Evolutionary conservation across 2,797 vertebrate species (phyloP), one percentile per base, ranked within the genome.

Genomic region (Danio kyathit): DNA sequence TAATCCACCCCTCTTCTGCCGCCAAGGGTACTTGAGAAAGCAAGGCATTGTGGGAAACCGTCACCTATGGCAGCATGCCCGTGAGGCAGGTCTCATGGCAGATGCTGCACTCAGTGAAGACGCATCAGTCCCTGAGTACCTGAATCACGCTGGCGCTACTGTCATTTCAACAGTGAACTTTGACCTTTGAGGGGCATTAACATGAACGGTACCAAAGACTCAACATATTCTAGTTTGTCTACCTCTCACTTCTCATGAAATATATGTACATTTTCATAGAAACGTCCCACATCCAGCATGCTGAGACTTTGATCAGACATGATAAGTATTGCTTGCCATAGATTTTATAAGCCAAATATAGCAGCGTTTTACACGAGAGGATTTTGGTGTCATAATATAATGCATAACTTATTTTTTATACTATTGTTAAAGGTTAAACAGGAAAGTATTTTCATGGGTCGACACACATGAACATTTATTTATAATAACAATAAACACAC

Each of bases 1-100:
- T 83, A 95, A 90, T 88, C 92, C 96, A 38, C 98, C 98, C 1
- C 93, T 95, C 77, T 99, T 93, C 87, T 99, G 98, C 86, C 94
- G 83, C 86, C 94, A 96, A 52, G 96, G 96, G 4, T 99, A 99
- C 63, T 2, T 95, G 80, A 91, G 86, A 81, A 93, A 81, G 86
- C 95, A 92, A 79, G 97, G 97, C 0, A 89, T 98, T 0, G 0
- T 89, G 60, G 93, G 87, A n/a, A 92, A 81, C 2, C 59, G 85
- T 66, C 87, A 85, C 78, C 92, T 91, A 57, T 78, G 63, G 86
- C 91, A 78, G n/a, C 91, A 89, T 0, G 87, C 90, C 0, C 75
- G 80, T 0, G 89, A 91, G 3, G 87, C 93, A 0, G 88, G 91
- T 38, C 82, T 92, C 51, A 89, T 89, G 84, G 60, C 8, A 38